These are phyloP conservation scores for Lophius americanus DNA, from an alignment of 2,797 vertebrate species.

Conservation along the genomic window DNA sequence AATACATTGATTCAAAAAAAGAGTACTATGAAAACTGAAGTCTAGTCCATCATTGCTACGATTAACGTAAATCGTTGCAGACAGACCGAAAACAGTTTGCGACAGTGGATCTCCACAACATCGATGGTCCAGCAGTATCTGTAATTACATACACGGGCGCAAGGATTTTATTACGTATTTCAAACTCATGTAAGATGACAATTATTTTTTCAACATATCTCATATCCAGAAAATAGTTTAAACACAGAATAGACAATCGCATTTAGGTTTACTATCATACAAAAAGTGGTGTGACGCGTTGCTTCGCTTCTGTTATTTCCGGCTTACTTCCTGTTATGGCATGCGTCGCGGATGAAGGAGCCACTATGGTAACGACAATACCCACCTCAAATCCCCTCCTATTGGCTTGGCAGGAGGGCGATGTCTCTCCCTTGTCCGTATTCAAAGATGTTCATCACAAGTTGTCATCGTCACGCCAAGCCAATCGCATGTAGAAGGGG, in stretches of 20 bases:
- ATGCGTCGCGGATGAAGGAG: too few relatives aligned
- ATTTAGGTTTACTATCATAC: neutral
- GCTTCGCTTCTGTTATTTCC: neutral
- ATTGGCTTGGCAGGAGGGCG: too few relatives aligned
- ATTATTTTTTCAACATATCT: fast-evolving
- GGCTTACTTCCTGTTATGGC: conserved; percentile 41
- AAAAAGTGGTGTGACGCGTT: neutral
- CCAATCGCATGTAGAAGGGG: too few relatives aligned
- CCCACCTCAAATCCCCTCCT: too few relatives aligned
- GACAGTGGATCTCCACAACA: conserved; percentile 47
- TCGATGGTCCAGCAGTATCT: neutral
- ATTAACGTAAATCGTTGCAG: conserved; percentile 54
- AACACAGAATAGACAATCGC: neutral
- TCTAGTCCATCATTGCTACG: conserved; percentile 52
- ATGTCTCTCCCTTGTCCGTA: too few relatives aligned
- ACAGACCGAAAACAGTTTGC: conserved; percentile 51
- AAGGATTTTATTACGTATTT: neutral
- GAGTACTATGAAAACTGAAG: conserved; percentile 23
- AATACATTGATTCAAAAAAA: conserved; percentile 54
- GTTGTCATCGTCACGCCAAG: too few relatives aligned
- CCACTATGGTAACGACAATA: too few relatives aligned
- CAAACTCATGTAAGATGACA: fast-evolving
- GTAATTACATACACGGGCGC: neutral
- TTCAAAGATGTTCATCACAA: too few relatives aligned
- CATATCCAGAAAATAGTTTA: fast-evolving